These are phyloP conservation scores for Himalopsyche kuldschensis DNA, from an alignment of 2,888 invertebrate species.

Conservation along the genomic window DNA sequence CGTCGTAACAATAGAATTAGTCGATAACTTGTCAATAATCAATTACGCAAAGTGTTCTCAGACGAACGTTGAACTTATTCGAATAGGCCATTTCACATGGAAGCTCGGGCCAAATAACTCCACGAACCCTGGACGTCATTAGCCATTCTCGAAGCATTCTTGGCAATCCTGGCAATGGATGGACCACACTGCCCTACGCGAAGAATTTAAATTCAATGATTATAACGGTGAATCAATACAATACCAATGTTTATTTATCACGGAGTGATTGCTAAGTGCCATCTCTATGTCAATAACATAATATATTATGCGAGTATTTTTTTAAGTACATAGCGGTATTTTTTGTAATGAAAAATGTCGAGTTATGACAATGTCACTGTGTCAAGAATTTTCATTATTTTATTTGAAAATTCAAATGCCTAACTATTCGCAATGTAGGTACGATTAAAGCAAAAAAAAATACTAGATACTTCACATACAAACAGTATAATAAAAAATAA, in stretches of 20 bases:
- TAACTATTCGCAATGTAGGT: too few relatives aligned
- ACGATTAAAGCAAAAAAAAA: too few relatives aligned
- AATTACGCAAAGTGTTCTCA: neutral
- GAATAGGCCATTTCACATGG: conserved; percentile 19
- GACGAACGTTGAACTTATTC: neutral
- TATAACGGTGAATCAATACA: neutral
- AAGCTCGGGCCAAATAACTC: neutral
- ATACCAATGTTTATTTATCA: neutral
- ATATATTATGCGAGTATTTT: neutral
- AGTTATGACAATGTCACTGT: neutral
- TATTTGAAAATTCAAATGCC: too few relatives aligned
- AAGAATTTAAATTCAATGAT: neutral
- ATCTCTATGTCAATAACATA: neutral
- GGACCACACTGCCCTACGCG: conserved; percentile 1
- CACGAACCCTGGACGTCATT: conserved; percentile 7
- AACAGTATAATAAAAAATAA: too few relatives aligned
- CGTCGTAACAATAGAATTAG: too few relatives aligned
- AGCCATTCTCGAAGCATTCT: conserved; percentile 16
- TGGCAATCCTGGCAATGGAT: neutral
- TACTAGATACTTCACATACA: too few relatives aligned
- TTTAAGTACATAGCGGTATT: neutral
- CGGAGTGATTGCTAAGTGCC: neutral
- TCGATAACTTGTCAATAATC: too few relatives aligned
- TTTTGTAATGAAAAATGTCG: neutral
- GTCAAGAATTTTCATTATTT: neutral